A percentile compares a stretch with the other conserved stretches of the same genome.
Conservation (phyloP, 1,140 invertebrate genomes). For the Phymorhynchus buccinoides region DNA sequence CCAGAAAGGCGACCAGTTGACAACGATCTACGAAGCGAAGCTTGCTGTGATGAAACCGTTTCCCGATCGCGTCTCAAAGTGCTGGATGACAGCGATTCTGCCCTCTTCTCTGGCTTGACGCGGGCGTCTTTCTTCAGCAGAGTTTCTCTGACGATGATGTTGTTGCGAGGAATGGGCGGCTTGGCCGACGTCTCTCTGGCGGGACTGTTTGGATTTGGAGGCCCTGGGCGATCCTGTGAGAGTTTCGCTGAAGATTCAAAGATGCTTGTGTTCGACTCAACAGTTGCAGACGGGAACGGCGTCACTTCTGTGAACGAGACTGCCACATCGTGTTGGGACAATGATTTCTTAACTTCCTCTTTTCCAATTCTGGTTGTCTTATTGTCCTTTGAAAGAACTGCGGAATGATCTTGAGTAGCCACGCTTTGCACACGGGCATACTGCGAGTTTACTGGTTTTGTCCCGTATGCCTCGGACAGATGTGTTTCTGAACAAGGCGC, state of each 20-base stretch:
- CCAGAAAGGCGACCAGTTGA: neutral
- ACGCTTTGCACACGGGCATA: neutral
- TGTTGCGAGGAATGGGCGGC: neutral
- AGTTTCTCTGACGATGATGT: constrained; percentile 5
- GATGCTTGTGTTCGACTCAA: neutral
- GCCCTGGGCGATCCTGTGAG: neutral
- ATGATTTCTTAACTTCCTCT: neutral
- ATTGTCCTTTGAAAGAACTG: neutral
- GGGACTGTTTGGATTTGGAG: neutral
- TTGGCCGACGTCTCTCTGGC: neutral
- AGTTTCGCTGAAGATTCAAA: neutral
- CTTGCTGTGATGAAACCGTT: neutral
- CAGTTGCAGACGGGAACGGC: neutral
- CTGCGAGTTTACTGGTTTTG: neutral
- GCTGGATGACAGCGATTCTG: neutral
- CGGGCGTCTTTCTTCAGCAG: neutral
- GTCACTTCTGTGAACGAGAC: neutral
- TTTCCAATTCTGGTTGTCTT: neutral
- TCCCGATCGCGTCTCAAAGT: neutral
- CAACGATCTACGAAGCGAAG: neutral
- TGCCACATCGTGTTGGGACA: neutral
- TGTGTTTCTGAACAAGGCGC: neutral
- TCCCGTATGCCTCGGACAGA: neutral
- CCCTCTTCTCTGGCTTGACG: neutral
- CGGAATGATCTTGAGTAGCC: neutral